These are phyloP conservation scores for Siniperca chuatsi DNA, from an alignment of 2,113 vertebrate genomes.

Conservation along the genomic window DNA sequence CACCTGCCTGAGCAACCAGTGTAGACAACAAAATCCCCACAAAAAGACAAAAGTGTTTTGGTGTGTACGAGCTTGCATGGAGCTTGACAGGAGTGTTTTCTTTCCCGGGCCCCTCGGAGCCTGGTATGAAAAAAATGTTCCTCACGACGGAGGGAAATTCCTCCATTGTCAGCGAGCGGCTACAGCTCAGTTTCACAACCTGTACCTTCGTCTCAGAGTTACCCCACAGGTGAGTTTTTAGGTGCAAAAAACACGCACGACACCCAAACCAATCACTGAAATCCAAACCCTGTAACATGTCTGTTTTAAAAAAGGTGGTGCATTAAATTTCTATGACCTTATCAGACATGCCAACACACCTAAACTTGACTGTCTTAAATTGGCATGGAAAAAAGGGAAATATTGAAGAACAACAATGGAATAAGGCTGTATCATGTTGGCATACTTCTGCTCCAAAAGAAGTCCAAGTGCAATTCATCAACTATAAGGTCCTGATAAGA, in stretches of 20 bases:
- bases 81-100: conserved; percentile 60
- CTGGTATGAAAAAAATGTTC: conserved; percentile 79
- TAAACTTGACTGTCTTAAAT: neutral
- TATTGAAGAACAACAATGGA: neutral
- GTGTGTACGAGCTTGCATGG: conserved; percentile 55
- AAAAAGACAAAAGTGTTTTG: conserved; percentile 41
- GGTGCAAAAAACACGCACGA: conserved; percentile 7
- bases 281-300: conserved; percentile 12
- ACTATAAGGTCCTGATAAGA: neutral
- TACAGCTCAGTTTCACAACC: conserved; percentile 63
- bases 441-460: neutral
- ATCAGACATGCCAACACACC: neutral
- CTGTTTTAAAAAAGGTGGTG: neutral
- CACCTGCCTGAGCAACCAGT: conserved; percentile 52
- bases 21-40: conserved; percentile 38
- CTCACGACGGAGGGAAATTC: conserved; percentile 76
- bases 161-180: conserved; percentile 66
- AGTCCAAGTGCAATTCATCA: neutral
- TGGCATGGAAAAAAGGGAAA: neutral
- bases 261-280: conserved; percentile 6
- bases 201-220: conserved; percentile 32
- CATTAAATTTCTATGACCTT: conserved; percentile 5
- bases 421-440: neutral
- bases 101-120: conserved; percentile 58
- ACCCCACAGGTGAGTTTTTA: conserved; percentile 20